Evolutionary conservation across 2,797 vertebrate species (phyloP).

Genomic region (Gymnoscopelus microlampas): DNA sequence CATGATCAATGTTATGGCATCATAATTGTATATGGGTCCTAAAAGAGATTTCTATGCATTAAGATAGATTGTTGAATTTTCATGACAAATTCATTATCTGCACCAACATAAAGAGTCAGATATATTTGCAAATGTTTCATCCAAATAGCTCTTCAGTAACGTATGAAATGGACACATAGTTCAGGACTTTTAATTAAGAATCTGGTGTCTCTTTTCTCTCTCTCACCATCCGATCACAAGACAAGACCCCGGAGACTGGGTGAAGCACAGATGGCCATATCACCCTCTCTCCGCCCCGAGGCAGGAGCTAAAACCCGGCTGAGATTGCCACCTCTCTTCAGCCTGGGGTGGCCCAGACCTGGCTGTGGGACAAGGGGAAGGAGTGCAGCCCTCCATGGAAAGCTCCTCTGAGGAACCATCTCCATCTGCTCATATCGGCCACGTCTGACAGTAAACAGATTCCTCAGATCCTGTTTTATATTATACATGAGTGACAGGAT

Average conservation of each 20-base stretch:
- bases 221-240: constrained; percentile 13
- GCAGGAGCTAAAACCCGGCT: constrained; percentile 51
- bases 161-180: neutral
- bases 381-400: constrained; percentile 54
- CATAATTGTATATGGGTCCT: no score
- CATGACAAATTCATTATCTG: no score
- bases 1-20: no score
- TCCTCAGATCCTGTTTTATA: constrained; percentile 29
- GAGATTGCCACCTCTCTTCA: constrained; percentile 67
- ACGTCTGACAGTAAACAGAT: constrained; percentile 56
- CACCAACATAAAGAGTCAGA: neutral
- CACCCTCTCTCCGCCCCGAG: constrained; percentile 42
- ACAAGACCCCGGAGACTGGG: constrained; percentile 36
- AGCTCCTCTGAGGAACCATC: constrained; percentile 55
- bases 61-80: no score
- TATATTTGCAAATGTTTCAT: neutral
- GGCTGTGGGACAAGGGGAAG: constrained; percentile 52
- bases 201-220: constrained; percentile 19
- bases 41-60: no score
- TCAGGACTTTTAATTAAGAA: constrained; percentile 14
- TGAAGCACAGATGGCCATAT: constrained; percentile 67
- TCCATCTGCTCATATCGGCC: constrained; percentile 74
- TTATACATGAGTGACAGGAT: constrained; percentile 14
- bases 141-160: neutral
- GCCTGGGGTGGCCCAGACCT: constrained; percentile 59